A percentile compares a stretch with the other conserved stretches of the same genome.
phyloP scores from a whole-genome alignment of 37 sponge, comb jelly and placozoan species.

The Theonella swinhoei region DNA sequence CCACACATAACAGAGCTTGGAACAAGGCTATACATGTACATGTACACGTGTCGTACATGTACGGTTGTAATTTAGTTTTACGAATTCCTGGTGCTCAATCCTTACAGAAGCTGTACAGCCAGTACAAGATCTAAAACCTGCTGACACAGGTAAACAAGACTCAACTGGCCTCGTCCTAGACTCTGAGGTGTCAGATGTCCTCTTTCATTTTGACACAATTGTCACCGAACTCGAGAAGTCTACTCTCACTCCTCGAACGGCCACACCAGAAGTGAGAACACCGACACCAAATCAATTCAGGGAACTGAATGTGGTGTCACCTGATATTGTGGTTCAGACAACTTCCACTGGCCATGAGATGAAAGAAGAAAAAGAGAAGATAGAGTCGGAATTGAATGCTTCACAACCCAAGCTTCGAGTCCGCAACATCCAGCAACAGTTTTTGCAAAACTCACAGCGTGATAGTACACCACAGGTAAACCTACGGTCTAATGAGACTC shows the following conservation, averaged over 20 bases:
- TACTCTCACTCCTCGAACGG: background rate
- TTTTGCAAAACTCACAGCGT: slow-evolving; percentile 2
- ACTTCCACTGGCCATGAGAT: background rate
- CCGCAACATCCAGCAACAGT: slow-evolving; percentile 13
- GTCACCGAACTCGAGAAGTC: slow-evolving; percentile 23
- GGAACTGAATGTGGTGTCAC: background rate
- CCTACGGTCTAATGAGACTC: background rate
- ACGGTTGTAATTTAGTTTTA: too few relatives aligned
- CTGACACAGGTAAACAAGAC: too few relatives aligned
- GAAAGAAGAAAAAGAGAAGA: background rate
- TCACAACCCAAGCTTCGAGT: background rate
- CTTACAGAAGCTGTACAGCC: too few relatives aligned
- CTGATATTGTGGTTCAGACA: background rate
- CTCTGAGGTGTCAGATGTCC: slow-evolving; percentile 19
- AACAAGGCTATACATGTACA: too few relatives aligned
- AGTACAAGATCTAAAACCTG: too few relatives aligned
- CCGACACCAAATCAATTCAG: background rate
- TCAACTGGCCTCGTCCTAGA: background rate
- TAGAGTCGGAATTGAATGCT: background rate
- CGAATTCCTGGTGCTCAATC: too few relatives aligned
- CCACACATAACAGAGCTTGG: too few relatives aligned
- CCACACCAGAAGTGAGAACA: background rate
- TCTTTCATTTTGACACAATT: slow-evolving; percentile 48
- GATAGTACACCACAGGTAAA: background rate
- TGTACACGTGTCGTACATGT: too few relatives aligned